Evolutionary conservation across 2,888 invertebrate genomes (phyloP), one percentile per base, ranked within the genome.

Genomic region (Cephus pygmeus): DNA sequence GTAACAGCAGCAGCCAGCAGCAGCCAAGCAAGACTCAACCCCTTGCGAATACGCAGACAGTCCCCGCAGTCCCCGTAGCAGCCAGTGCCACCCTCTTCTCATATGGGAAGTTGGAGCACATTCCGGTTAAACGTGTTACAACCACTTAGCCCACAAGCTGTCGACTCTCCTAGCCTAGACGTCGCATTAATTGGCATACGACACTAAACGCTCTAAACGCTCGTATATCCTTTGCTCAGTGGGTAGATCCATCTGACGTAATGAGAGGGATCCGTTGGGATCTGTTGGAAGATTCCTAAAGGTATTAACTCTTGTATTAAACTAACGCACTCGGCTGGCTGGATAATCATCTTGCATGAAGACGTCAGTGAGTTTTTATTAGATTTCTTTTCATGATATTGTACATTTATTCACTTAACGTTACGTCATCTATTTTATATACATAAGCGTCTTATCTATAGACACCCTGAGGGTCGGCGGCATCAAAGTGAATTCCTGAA

Each of bases 131-230:
- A 90, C 87, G 88, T 89, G 89, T 89, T 90, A 90, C 87, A 88
- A 88, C 87, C 88, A 88, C 90, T 90, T 88, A 87, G 86, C 84
- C 87, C 87, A 81, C 88, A 88, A 90, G 88, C 89, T 87, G 88
- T 87, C 86, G 86, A 84, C 85, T 86, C 36, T 82, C 85, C 36
- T 81, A 78, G 79, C 81, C 78, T 76, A 88, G 87, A 87, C 87
- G 84, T 87, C 85, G 86, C 87, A 87, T 87, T 88, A 90, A 90
- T 89, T 88, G 88, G 87, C 87, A 87, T 85, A 86, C 85, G 87
- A 86, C 85, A 86, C 81, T 80, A 80, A 81, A 79, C 77, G 77
- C 81, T 31, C 79, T 82, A 82, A 84, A 85, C 84, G 82, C 83
- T 81, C 76, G 80, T 80, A 79, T 56, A 56, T 56, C 23, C 56